Base-by-base conservation (phyloP, 2,113 vertebrate genomes). In the Marcusenius ussheri region DNA sequence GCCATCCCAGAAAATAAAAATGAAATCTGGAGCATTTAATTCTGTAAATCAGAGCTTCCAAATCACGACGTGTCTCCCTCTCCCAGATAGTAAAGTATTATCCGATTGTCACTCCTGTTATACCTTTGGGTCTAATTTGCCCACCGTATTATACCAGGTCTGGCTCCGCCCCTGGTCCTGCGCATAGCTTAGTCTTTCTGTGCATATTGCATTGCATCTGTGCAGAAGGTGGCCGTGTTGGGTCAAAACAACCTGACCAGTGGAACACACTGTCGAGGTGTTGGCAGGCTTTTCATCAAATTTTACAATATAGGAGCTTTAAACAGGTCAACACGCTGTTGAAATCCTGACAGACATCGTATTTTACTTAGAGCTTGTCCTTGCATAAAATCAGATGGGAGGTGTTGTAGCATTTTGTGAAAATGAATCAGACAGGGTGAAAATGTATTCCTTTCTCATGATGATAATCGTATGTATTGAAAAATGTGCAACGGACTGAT, bases 381-480 rank as follows among this genome's bases (percentile, higher is more conserved):
- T 47, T 84, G 83, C 83, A 84, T 84, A 47, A 84, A 84, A 84
- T 84, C 83, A 84, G 21, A 84, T 47, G 42, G 17, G 24, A 84
- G 24, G 83, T 84, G 80, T 83, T 83, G 80, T 83, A 47, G 35
- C 80, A 47, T 10, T 24, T 84, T 84, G 83, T 47, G 83, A 84
- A 84, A 84, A 84, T 47, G 83, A 84, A 39, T 84, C 42, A 84
- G 83, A 47, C 45, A 24, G 83, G 21, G 83, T 47, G 83, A 47
- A 42, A 80, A 45, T 84, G 83, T 84, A 47, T 84, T 45, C 83
- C 39, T 47, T 83, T 84, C 83, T 84, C 45, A 84, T 84, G 83
- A 84, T 47, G 45, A 84, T 84, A 45, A 84, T 84, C 83, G 83
- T 84, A 84, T 84, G 83, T 47, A 47, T 24, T 84, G 83, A 84